Evolutionary conservation across 2,888 invertebrate species (phyloP), one percentile per base, ranked within the genome.

Genomic region (Priocnemis perturbator): DNA sequence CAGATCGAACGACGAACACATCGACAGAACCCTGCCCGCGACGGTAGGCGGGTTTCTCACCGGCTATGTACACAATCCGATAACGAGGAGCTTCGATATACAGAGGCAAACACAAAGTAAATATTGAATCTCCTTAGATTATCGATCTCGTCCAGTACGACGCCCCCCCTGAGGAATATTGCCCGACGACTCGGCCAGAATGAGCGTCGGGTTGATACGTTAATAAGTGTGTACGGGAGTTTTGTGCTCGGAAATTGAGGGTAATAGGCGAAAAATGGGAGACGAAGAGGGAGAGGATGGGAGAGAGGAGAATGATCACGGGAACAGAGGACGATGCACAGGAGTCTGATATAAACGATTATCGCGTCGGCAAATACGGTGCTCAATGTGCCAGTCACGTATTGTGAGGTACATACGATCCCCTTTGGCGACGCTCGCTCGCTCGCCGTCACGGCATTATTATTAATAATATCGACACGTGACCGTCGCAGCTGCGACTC

Each of bases 391-490:
- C 37, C 11, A 37, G 37, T 37, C 37, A 37, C 37, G 37, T 37
- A 37, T 37, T 37, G 37, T 37, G 37, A 37, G 37, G 14, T 37
- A 37, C 37, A 37, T 11, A 37, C 37, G 37, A 37, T 37, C 37
- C 14, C 11, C 37, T 3, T 37, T 37, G 4, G 37, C 37, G 37
- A 11, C 37, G 37, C 37, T 11, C 14, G 56, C 37, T 11, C 14
- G 56, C 23, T n/a, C 17, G 17, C 45, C 64, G 61, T 60, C 57
- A 62, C 65, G 73, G 17, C 71, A 71, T 75, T 76, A 70, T 76
- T 79, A 77, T 81, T 84, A 82, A 85, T 81, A 82, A 79, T 71
- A 82, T 82, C 79, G 78, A 76, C 75, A 76, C 69, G 66, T 74
- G 74, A 77, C 74, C 67, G 69, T 55, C 74, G 63, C 74, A 78